Evolutionary conservation across 2,888 invertebrate genomes (phyloP), one percentile per base, ranked within the genome.

Genomic region (Tetramorium bicarinatum): DNA sequence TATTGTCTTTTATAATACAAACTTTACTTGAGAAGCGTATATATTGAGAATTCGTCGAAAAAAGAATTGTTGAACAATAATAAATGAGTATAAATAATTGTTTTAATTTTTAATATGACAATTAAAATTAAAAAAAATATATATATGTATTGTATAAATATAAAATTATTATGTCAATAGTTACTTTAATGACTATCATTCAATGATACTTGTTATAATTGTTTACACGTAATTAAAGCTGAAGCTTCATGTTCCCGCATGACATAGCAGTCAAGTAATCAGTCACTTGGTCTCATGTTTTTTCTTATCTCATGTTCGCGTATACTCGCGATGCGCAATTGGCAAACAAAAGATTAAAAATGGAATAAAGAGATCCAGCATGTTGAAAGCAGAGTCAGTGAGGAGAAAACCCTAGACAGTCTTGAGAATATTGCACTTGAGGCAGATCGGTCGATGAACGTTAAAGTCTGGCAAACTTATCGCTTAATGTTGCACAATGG

Each of bases 271-370:
- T 6, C 29, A 11, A 66, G 38, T 52, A 76, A 4, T 66, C n/a
- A n/a, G 21, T 11, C n/a, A 41, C 13, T 61, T n/a, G 41, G 29
- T 77, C 15, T 74, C 21, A 7, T 52, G n/a, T n/a, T 29, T 25
- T 9, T 29, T 77, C 41, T 77, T 66, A 66, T 77, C 66, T 54
- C 3, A 13, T 18, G 9, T 29, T 9, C n/a, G 13, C 29, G 29
- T 34, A 29, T 29, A 3, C 29, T 2, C 3, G 29, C 2, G 29
- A 56, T 77, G 15, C 9, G 3, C 6, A 13, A 18, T 54, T n/a
- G 8, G 25, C 25, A 77, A 66, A 77, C 29, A 29, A 29, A 77
- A 54, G 66, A 77, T 77, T 66, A 66, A 66, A 77, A 64, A 11
- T 61, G 6, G 3, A 1, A 38, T 49, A 18, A 41, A 59, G 29